Base-by-base conservation (phyloP, 2,113 vertebrate species). In the Lagenorhynchus albirostris region DNA sequence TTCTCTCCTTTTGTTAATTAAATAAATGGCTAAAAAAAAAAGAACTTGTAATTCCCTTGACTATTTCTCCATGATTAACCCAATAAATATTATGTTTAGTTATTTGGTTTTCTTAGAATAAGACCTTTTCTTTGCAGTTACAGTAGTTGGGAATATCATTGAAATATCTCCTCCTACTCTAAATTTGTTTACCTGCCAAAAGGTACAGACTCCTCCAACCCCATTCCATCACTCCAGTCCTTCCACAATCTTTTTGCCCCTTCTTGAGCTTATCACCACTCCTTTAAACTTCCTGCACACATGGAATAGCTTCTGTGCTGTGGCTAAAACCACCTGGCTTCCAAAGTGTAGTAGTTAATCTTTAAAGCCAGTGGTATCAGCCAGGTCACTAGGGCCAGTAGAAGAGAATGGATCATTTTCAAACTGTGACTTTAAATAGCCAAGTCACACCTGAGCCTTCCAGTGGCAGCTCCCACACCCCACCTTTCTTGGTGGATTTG, bases 371-470 rank as follows among this genome's bases (percentile, higher is more conserved):
- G 50, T 62, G 38, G 31, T 84, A 62, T 89, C 95, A 47, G 89
- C 33, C 83, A 58, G 80, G 97, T 67, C 89, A 91, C 77, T 89
- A 91, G 93, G 94, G 79, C 29, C 31, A 86, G 73, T 2, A 80
- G 74, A 73, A 95, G 74, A 71, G 94, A 88, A n/a, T 80, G 80
- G 96, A 95, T 97, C 89, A 55, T 33, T 70, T 97, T 98, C 97
- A 88, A 89, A 80, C 25, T 55, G 91, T 76, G 89, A 83, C 97
- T 97, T 95, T 95, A 97, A 97, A 98, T 98, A 98, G 93, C 58
- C 50, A 95, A 50, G 95, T 96, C 93, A 96, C 91, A 97, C 86
- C 93, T 95, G 95, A 98, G 83, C 91, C 79, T 92, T 63, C 55
- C 89, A 21, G 58, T 23, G 44, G 86, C 71, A 73, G 87, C 74